Evolutionary conservation across 2,113 vertebrate species (phyloP).

Genomic region (Zingel zingel): DNA sequence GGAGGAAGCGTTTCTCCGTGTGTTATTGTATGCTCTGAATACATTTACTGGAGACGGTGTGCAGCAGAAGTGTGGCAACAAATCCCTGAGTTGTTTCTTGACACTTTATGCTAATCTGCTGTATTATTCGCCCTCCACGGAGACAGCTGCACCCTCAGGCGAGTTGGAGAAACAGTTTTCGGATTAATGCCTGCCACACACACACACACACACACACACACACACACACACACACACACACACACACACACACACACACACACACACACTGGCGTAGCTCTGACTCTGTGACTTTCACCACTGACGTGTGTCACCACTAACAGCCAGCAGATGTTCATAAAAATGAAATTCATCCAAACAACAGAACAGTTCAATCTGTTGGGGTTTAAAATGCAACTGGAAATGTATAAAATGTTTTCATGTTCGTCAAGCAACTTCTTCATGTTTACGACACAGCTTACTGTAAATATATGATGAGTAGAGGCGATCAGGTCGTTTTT

Average conservation of each 20-base stretch:
- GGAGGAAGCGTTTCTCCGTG: background rate
- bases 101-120: constrained; percentile 62
- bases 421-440: too few species aligned
- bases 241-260: constrained; percentile 5
- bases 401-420: background rate
- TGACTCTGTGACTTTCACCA: constrained; percentile 36
- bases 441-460: background rate
- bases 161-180: constrained; percentile 20
- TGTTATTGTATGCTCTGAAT: constrained; percentile 21
- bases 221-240: constrained; percentile 6
- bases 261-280: constrained; percentile 1
- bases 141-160: constrained; percentile 55
- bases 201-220: background rate
- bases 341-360: background rate
- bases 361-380: background rate
- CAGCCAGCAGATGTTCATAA: constrained; percentile 25
- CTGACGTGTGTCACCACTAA: constrained; percentile 27
- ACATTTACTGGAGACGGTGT: constrained; percentile 2
- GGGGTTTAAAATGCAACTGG: background rate
- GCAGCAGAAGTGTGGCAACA: constrained; percentile 8
- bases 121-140: constrained; percentile 58
- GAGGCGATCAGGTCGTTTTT: background rate
- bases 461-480: background rate
- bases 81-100: constrained; percentile 28
- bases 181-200: constrained; percentile 48